A percentile compares a stretch with the other conserved stretches of the same genome.
Evolutionary conservation across 2,888 invertebrate species (phyloP).

Genomic region (Rhamphomyia laevipes): DNA sequence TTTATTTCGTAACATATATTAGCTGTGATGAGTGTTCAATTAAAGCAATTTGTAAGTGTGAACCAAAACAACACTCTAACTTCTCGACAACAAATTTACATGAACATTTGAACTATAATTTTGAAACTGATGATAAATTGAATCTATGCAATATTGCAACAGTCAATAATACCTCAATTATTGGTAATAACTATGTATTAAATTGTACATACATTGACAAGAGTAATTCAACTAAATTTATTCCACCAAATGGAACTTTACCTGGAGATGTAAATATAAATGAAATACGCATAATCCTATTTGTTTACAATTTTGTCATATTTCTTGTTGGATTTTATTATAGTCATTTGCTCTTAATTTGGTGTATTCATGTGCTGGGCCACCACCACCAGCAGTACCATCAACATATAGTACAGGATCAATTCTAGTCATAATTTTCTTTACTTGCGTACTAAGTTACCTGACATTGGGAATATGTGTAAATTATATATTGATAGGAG

Average conservation of each 20-base stretch:
- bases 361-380: not conserved
- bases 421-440: slow-evolving; percentile 50
- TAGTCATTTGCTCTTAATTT: too few relatives aligned
- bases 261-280: too few relatives aligned
- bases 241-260: too few relatives aligned
- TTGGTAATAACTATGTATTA: not conserved
- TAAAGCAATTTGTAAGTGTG: not conserved
- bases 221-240: not conserved
- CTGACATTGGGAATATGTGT: slow-evolving; percentile 47
- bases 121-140: not conserved
- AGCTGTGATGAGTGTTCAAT: not conserved
- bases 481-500: slow-evolving; percentile 56
- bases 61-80: not conserved
- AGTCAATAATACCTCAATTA: not conserved
- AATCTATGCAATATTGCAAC: not conserved
- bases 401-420: slow-evolving; percentile 38
- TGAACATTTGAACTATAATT: not conserved
- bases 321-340: too few relatives aligned
- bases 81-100: too few relatives aligned
- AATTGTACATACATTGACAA: not conserved
- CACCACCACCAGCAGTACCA: not conserved
- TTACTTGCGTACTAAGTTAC: slow-evolving; percentile 46
- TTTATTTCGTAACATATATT: not conserved
- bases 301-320: too few relatives aligned
- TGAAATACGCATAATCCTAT: too few relatives aligned